Conservation (phyloP, 1,140 invertebrate species). For the Conus ventricosus region DNA sequence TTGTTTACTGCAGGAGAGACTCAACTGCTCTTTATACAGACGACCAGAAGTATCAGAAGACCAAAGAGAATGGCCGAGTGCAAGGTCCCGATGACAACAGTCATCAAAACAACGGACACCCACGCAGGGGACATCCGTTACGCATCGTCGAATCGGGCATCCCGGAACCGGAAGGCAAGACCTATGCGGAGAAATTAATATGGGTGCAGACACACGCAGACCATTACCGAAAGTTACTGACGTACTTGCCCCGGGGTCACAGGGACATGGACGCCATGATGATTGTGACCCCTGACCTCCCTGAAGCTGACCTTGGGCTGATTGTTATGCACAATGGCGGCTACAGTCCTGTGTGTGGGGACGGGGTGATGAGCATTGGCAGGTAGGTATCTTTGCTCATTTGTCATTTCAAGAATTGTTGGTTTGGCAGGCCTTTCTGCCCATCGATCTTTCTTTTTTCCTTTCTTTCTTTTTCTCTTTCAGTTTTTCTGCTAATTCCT, state of each 20-base stretch:
- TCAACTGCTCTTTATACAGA: too few relatives aligned
- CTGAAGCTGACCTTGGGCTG: constrained; percentile 65
- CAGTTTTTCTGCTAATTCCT: too few relatives aligned
- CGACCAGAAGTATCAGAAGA: too few relatives aligned
- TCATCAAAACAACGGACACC: constrained; percentile 66
- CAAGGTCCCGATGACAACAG: too few relatives aligned
- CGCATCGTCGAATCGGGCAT: constrained; percentile 67
- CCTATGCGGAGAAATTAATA: constrained; percentile 63
- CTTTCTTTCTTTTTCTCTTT: too few relatives aligned
- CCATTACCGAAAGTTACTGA: constrained; percentile 62
- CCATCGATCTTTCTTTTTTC: too few relatives aligned
- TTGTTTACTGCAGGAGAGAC: too few relatives aligned
- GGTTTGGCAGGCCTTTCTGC: too few relatives aligned
- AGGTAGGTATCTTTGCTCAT: constrained; percentile 47
- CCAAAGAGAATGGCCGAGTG: too few relatives aligned
- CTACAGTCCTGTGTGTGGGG: constrained; percentile 74
- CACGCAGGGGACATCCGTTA: constrained; percentile 71
- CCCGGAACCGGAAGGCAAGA: constrained; percentile 54
- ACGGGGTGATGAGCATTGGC: constrained; percentile 69
- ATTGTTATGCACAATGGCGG: constrained; percentile 74
- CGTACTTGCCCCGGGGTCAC: constrained; percentile 69
- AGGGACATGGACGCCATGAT: constrained; percentile 70
- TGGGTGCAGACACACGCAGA: constrained; percentile 58
- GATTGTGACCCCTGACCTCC: constrained; percentile 59
- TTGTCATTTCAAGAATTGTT: too few relatives aligned